Conservation (phyloP, 2,888 invertebrate species). For the Drosophila basisetae region DNA sequence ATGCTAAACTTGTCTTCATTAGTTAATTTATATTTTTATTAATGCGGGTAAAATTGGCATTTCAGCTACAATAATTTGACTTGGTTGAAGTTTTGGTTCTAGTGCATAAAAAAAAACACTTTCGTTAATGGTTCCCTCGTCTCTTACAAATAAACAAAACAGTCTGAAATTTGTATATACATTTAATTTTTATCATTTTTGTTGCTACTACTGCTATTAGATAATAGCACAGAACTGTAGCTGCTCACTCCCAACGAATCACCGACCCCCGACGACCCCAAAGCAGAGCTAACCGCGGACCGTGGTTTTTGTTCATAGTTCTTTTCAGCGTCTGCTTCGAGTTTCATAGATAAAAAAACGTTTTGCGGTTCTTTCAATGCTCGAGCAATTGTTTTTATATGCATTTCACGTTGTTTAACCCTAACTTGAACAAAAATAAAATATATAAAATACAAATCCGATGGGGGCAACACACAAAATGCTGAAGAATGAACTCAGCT, state of each 20-base stretch:
- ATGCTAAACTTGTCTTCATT: constrained; percentile 12
- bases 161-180: constrained; percentile 3
- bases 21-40: constrained; percentile 2
- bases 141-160: background rate
- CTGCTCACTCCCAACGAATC: constrained; percentile 16
- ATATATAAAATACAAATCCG: constrained; percentile 18
- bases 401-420: constrained; percentile 77
- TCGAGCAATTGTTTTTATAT: constrained; percentile 73
- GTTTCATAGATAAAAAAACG: constrained; percentile 69
- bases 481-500: constrained; percentile 34
- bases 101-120: constrained; percentile 18
- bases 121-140: constrained; percentile 23
- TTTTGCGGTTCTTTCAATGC: constrained; percentile 40
- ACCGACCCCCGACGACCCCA: constrained; percentile 15
- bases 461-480: constrained; percentile 41
- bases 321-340: constrained; percentile 40
- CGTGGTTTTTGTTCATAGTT: constrained; percentile 33
- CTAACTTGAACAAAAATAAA: constrained; percentile 42
- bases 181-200: constrained; percentile 15
- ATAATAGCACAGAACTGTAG: constrained; percentile 51
- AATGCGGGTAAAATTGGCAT: background rate
- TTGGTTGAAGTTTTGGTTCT: background rate
- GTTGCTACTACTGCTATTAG: constrained; percentile 50
- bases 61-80: background rate
- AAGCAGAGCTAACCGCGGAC: constrained; percentile 16